Evolutionary conservation across 2,888 invertebrate species (phyloP).

Genomic region (Lycophotia porphyrea): DNA sequence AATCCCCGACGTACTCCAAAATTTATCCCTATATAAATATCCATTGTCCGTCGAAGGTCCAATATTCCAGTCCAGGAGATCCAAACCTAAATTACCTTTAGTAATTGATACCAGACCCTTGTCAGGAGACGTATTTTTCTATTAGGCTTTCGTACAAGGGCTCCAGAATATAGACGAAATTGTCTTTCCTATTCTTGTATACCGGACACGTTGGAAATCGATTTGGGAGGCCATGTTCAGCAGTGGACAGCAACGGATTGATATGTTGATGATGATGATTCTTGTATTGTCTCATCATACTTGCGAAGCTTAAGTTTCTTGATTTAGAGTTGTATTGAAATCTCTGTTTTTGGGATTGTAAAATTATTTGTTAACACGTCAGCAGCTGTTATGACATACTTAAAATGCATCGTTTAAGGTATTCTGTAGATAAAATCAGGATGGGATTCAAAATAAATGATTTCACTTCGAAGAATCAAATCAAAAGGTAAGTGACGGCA

Average conservation of each 20-base stretch:
- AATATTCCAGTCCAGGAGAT: constrained; percentile 47
- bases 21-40: constrained; percentile 38
- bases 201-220: too few species aligned
- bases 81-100: constrained; percentile 66
- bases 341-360: background rate
- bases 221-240: too few species aligned
- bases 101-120: constrained; percentile 73
- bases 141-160: constrained; percentile 65
- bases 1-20: constrained; percentile 15
- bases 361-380: background rate
- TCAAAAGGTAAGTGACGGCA: background rate
- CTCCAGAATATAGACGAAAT: constrained; percentile 1
- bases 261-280: too few species aligned
- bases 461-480: background rate
- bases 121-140: constrained; percentile 69
- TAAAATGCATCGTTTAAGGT: background rate
- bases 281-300: background rate
- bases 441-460: background rate
- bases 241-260: too few species aligned
- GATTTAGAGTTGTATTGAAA: background rate
- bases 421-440: background rate
- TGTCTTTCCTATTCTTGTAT: background rate
- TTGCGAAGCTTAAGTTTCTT: background rate
- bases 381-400: background rate
- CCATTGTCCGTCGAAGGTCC: constrained; percentile 35